These are phyloP conservation scores for Diachasma alloeum DNA, from an alignment of 1,140 invertebrate genomes.

Conservation along the genomic window DNA sequence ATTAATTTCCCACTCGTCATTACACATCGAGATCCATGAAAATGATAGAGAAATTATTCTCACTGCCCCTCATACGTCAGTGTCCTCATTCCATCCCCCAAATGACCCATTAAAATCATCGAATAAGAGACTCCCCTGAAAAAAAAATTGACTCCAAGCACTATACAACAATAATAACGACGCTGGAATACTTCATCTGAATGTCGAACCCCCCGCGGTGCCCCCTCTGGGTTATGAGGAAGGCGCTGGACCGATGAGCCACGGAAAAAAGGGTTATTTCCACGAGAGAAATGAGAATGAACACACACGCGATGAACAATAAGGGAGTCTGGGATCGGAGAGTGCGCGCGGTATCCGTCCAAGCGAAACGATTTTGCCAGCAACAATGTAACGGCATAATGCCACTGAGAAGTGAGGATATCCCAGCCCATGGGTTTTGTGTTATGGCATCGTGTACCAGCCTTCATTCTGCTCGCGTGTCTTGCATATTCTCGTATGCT, in stretches of 20 bases:
- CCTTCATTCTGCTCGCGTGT: slow-evolving; percentile 21
- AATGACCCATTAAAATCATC: background rate
- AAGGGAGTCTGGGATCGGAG: background rate
- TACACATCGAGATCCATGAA: no score
- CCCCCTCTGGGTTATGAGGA: background rate
- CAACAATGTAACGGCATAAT: slow-evolving; percentile 31
- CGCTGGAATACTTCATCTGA: slow-evolving; percentile 5
- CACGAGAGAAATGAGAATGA: slow-evolving; percentile 8
- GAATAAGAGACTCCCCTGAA: background rate
- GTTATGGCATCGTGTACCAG: background rate
- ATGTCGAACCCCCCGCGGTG: slow-evolving; percentile 6
- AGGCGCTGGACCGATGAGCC: slow-evolving; percentile 46
- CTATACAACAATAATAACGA: background rate
- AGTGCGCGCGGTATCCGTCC: background rate
- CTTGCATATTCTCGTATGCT: background rate
- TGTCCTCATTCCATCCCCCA: background rate
- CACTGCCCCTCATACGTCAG: no score
- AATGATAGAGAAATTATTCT: no score
- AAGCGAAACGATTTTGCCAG: background rate
- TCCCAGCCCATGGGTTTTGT: background rate
- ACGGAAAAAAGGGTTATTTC: background rate
- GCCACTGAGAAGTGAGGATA: slow-evolving; percentile 3
- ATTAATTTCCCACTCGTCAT: no score
- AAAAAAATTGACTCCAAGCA: slow-evolving; percentile 5
- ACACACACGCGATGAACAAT: slow-evolving; percentile 9